Conservation (phyloP, 2,797 vertebrate genomes). For the Epinephelus coioides region DNA sequence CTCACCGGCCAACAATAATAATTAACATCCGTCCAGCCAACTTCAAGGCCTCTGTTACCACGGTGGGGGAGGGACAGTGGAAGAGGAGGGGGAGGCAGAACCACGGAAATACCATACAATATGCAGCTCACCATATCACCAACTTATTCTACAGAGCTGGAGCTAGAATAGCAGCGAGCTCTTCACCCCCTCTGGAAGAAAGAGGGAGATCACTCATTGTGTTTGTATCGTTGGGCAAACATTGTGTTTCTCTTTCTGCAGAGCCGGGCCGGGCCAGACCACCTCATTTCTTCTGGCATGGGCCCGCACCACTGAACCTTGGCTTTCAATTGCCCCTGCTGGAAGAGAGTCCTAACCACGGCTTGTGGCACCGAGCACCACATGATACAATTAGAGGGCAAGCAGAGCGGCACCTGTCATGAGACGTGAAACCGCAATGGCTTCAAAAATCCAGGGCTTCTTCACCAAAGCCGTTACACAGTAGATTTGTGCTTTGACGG, state of each 20-base stretch:
- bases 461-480: slow-evolving; percentile 39
- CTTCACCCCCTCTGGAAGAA: slow-evolving; percentile 8
- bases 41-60: slow-evolving; percentile 26
- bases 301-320: slow-evolving; percentile 42
- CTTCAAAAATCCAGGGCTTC: slow-evolving; percentile 16
- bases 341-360: slow-evolving; percentile 46
- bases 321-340: slow-evolving; percentile 52
- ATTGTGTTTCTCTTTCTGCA: slow-evolving; percentile 67
- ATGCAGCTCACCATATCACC: slow-evolving; percentile 5
- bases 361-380: slow-evolving; percentile 52
- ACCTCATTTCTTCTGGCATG: slow-evolving; percentile 66
- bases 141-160: slow-evolving; percentile 27
- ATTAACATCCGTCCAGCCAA: slow-evolving; percentile 26
- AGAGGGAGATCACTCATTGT: slow-evolving; percentile 13
- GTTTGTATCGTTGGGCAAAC: slow-evolving; percentile 61
- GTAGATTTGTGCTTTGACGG: slow-evolving; percentile 37
- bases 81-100: neutral
- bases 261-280: slow-evolving; percentile 25
- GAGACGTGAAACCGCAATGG: slow-evolving; percentile 59
- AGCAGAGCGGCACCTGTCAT: slow-evolving; percentile 65
- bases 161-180: slow-evolving; percentile 16
- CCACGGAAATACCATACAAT: neutral
- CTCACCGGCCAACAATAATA: slow-evolving; percentile 70
- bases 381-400: slow-evolving; percentile 67
- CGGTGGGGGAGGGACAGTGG: neutral